Conservation (phyloP, 2,888 invertebrate genomes). For the Magallana nippona region DNA sequence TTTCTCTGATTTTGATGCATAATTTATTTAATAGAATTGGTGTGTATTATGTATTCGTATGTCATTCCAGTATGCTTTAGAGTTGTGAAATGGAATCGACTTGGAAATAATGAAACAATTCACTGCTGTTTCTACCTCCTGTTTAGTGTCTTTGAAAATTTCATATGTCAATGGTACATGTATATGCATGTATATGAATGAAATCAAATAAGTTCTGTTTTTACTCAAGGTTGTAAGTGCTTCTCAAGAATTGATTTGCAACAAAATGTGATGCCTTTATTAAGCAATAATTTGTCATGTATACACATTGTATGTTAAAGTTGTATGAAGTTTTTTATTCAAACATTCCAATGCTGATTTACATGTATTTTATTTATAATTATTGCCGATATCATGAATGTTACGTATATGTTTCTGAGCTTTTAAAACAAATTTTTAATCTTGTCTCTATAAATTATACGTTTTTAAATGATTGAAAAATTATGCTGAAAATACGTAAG, state of each 20-base stretch:
- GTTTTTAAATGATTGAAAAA: not conserved
- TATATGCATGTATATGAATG: not conserved
- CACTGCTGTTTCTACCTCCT: constrained; percentile 16
- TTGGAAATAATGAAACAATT: constrained; percentile 12
- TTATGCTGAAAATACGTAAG: not conserved
- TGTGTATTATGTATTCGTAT: not conserved
- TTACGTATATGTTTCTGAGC: no score
- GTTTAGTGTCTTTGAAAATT: not conserved
- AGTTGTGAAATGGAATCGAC: not conserved
- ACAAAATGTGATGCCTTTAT: not conserved
- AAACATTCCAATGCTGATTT: constrained; percentile 15
- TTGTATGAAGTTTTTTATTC: not conserved
- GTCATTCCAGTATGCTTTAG: constrained; percentile 12
- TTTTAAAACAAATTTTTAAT: no score
- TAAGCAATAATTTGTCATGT: not conserved
- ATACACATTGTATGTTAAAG: not conserved
- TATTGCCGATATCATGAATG: not conserved
- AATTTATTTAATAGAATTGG: no score
- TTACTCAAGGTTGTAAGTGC: not conserved
- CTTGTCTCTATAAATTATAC: no score
- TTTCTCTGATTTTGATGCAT: no score
- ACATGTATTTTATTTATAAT: not conserved
- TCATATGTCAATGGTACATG: not conserved
- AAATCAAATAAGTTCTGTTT: not conserved
- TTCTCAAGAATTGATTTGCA: not conserved